Evolutionary conservation across 2,888 invertebrate genomes (phyloP).

Genomic region (Apamea epomidion): DNA sequence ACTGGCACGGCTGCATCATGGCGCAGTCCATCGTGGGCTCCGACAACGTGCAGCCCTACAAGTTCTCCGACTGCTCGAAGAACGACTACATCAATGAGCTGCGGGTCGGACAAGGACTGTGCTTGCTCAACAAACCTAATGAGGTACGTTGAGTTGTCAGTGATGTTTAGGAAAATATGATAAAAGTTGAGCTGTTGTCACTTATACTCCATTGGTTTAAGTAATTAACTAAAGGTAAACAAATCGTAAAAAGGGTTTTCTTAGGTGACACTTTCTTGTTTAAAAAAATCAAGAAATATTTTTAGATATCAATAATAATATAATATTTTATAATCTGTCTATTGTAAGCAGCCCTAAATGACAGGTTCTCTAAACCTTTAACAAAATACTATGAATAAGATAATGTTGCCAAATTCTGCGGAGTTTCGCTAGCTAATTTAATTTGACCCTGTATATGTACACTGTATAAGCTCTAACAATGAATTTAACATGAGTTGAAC

Average conservation of each 20-base stretch:
- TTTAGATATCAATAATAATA: no score
- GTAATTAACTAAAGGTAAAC: neutral
- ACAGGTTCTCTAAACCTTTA: neutral
- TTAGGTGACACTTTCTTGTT: no score
- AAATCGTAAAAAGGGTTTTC: neutral
- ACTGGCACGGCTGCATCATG: conserved; percentile 99
- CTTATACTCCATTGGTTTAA: neutral
- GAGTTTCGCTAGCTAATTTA: no score
- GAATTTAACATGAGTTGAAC: neutral
- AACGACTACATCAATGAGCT: conserved; percentile 97
- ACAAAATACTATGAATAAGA: neutral
- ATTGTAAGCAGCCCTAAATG: neutral
- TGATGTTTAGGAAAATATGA: neutral
- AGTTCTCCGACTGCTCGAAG: conserved; percentile 98
- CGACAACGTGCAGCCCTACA: conserved; percentile 98
- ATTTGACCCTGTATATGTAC: neutral
- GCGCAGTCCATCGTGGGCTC: conserved; percentile 97
- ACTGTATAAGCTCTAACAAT: neutral
- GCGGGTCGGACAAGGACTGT: conserved; percentile 96
- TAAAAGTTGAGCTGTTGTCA: neutral
- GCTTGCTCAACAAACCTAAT: conserved; percentile 98
- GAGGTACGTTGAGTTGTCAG: conserved; percentile 90
- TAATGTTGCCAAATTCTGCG: neutral
- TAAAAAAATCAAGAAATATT: no score
- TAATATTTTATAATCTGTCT: no score